Evolutionary conservation across 2,113 vertebrate species (phyloP).

Genomic region (Python bivittatus): DNA sequence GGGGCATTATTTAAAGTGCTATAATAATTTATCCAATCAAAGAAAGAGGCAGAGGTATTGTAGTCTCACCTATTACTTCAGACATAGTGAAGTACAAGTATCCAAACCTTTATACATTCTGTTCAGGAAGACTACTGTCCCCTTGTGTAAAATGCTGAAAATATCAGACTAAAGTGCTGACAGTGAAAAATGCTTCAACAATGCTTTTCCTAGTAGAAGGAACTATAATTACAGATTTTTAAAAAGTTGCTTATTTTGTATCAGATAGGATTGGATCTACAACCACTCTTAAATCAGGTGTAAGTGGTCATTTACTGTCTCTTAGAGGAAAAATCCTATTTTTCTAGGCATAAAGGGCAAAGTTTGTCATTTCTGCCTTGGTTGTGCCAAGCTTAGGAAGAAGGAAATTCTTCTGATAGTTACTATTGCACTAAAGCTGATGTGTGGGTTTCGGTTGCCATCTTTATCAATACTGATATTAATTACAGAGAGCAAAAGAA

Average conservation of each 20-base stretch:
- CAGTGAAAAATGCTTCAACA: neutral
- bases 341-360: neutral
- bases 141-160: neutral
- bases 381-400: neutral
- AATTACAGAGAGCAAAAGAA: constrained; percentile 31
- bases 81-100: neutral
- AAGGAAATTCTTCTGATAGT: neutral
- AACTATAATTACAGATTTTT: neutral
- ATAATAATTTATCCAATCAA: neutral
- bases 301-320: neutral
- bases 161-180: neutral
- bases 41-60: constrained; percentile 28
- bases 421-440: neutral
- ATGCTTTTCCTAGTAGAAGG: neutral
- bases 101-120: neutral
- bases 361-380: neutral
- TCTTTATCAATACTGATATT: constrained; percentile 66
- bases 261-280: neutral
- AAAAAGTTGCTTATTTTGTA: neutral
- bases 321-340: neutral
- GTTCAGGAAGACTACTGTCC: neutral
- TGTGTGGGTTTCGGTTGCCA: neutral
- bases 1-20: neutral
- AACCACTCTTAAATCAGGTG: neutral
- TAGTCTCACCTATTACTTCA: neutral